Conservation (phyloP, 2,797 vertebrate species). For the Apodemus agrarius region DNA sequence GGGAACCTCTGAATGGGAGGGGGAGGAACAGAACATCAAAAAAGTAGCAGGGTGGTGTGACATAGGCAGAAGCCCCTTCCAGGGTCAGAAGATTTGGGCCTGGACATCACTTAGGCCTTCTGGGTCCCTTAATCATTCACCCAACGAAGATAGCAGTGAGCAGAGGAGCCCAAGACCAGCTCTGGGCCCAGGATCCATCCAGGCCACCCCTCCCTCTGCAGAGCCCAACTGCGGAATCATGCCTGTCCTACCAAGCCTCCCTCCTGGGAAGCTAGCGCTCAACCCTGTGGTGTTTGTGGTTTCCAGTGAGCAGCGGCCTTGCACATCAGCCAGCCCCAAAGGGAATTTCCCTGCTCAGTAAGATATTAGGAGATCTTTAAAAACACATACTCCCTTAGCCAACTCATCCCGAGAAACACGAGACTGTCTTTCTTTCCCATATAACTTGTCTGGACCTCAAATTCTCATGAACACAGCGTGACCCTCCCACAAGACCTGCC, state of each 20-base stretch:
- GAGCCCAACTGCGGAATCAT: not conserved
- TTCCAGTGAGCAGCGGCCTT: not conserved
- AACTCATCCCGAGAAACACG: conserved; percentile 44
- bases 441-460: conserved; percentile 24
- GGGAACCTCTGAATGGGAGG: not conserved
- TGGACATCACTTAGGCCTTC: not conserved
- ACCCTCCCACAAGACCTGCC: not conserved
- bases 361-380: conserved; percentile 1
- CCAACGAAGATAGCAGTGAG: not conserved
- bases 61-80: not conserved
- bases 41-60: not conserved
- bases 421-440: conserved; percentile 17
- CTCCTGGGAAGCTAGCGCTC: not conserved
- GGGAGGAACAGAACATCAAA: not conserved
- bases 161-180: not conserved
- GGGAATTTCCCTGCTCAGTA: not conserved
- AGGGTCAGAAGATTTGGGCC: not conserved
- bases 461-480: not conserved
- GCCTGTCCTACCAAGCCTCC: not conserved
- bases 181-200: not conserved
- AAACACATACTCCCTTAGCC: not conserved
- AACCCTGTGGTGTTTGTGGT: not conserved
- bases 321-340: not conserved
- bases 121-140: not conserved
- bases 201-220: not conserved